Conservation (phyloP, 2,797 vertebrate species). For the Cetoscarus ocellatus region DNA sequence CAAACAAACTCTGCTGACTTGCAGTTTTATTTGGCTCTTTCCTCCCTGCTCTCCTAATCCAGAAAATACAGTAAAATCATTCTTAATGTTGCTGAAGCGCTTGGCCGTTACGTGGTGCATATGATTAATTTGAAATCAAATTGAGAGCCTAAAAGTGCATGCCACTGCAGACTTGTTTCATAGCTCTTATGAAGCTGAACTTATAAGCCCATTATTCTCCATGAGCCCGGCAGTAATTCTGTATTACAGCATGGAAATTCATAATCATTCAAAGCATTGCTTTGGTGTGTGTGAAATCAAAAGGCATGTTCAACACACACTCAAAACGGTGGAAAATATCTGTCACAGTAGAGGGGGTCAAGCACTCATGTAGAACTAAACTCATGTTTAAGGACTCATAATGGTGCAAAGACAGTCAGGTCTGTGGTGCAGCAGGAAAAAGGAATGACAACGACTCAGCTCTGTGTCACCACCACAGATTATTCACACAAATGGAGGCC, state of each 20-base stretch:
- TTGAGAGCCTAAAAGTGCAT: slow-evolving; percentile 61
- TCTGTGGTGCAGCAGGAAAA: slow-evolving; percentile 29
- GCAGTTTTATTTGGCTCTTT: background rate
- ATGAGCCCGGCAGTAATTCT: slow-evolving; percentile 64
- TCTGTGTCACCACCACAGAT: slow-evolving; percentile 18
- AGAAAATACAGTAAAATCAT: slow-evolving; percentile 9
- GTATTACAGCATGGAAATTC: slow-evolving; percentile 59
- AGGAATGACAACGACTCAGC: slow-evolving; percentile 19
- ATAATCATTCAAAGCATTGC: slow-evolving; percentile 66
- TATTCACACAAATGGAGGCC: slow-evolving; percentile 8
- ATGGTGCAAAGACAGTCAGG: slow-evolving; percentile 16
- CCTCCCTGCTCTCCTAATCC: background rate
- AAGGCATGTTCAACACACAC: slow-evolving; percentile 47
- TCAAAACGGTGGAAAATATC: slow-evolving; percentile 50
- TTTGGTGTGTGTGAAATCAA: slow-evolving; percentile 60
- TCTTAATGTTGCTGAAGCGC: slow-evolving; percentile 2
- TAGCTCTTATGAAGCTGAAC: slow-evolving; percentile 66
- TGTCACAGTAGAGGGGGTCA: slow-evolving; percentile 45
- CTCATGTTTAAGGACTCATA: slow-evolving; percentile 23
- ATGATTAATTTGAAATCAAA: slow-evolving; percentile 53
- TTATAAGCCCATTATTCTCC: slow-evolving; percentile 72
- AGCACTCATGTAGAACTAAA: slow-evolving; percentile 42
- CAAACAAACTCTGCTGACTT: background rate
- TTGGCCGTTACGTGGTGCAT: slow-evolving; percentile 20
- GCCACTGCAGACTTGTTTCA: slow-evolving; percentile 63